Evolutionary conservation across 2,113 vertebrate species (phyloP), one percentile per base, ranked within the genome.

Genomic region (Pseudopipra pipra): DNA sequence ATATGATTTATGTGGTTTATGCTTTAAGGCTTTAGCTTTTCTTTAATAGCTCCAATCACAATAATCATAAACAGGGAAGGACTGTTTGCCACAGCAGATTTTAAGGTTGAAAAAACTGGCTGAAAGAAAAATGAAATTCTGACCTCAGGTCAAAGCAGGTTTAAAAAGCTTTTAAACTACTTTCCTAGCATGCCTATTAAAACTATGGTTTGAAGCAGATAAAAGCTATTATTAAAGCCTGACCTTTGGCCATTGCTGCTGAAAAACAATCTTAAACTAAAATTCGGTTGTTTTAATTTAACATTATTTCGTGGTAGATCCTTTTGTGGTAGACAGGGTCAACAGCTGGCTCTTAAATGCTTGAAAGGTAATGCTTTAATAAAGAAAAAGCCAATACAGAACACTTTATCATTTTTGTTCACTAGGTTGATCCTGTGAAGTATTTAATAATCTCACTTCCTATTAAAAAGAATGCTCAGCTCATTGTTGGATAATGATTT

Each of bases 161-260:
- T 79, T 94, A 58, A 83, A 85, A 96, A 90, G 65, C 86, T 95
- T 88, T 90, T 73, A 51, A 87, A 85, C 33, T 62, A 44, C n/a
- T 75, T 92, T 44, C 54, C 67, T 75, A 65, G 58, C 14, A 59
- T 51, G 30, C 31, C 81, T 68, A 47, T 65, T 82, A 66, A 66
- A 93, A 47, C 76, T 30, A 81, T 18, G 21, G 59, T n/a, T 55
- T 88, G 72, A 88, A 93, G 63, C 21, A 80, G 79, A 62, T 46
- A 70, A 93, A 85, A 92, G 43, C n/a, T 63, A 35, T 75, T 84
- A 77, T 46, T 90, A 93, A 76, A 94, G 58, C 58, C 21, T 79
- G 59, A 89, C 56, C 81, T 85, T 22, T 62, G 44, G 66, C 54
- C 18, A 43, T 5, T 43, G 37, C 62, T 89, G 43, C 59, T 41